Percentiles rank a stretch among this genome's conserved stretches.
Conservation (phyloP, 2,113 vertebrate species). For the Andinoacara biseriatus region DNA sequence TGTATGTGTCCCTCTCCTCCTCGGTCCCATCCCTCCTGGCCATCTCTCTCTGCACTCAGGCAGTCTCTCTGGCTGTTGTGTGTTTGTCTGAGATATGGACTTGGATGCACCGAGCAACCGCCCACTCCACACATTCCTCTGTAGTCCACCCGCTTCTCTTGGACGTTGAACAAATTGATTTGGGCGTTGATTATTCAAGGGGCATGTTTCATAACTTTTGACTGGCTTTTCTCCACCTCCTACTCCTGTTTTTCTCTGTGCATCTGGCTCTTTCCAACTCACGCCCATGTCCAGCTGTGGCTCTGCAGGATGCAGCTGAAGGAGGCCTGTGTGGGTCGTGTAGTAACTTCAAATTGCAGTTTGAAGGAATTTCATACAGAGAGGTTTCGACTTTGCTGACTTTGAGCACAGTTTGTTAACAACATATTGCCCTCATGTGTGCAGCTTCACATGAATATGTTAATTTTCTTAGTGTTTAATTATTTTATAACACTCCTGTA, state of each 20-base stretch:
- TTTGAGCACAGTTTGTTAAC: neutral
- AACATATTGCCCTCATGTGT: neutral
- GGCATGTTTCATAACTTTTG: constrained; percentile 64
- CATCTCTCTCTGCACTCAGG: constrained; percentile 42
- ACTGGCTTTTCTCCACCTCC: constrained; percentile 49
- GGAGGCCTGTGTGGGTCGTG: constrained; percentile 33
- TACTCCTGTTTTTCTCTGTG: constrained; percentile 20
- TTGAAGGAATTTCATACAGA: constrained; percentile 25
- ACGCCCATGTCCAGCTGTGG: constrained; percentile 44
- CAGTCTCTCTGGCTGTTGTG: constrained; percentile 47
- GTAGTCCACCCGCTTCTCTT: constrained; percentile 60
- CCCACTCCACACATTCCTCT: constrained; percentile 72
- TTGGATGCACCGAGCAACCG: constrained; percentile 46
- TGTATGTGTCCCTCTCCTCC: constrained; percentile 21
- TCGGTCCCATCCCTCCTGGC: constrained; percentile 53
- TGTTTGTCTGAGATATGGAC: constrained; percentile 74
- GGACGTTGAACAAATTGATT: constrained; percentile 74
- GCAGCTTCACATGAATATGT: constrained; percentile 36
- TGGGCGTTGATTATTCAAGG: constrained; percentile 65
- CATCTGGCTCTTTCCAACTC: constrained; percentile 32
- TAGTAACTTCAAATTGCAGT: constrained; percentile 32
- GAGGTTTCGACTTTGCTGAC: neutral
- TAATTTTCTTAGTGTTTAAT: constrained; percentile 32
- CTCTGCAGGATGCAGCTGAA: constrained; percentile 35
- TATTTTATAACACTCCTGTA: constrained; percentile 19